phyloP scores from a whole-genome alignment of 2,113 vertebrate genomes.

The Cranoglanis bouderius region DNA sequence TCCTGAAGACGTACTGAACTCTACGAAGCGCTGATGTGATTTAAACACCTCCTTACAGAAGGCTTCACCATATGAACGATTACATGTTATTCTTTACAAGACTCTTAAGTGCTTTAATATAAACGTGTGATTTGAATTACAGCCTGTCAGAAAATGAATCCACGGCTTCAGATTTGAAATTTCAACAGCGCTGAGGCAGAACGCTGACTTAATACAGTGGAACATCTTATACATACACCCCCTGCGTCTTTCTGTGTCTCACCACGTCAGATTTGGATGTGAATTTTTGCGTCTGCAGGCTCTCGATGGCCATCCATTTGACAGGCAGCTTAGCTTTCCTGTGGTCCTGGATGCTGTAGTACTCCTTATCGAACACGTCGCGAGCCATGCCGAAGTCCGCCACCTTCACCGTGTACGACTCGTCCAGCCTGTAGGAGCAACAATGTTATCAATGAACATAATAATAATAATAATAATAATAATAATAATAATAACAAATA shows the following conservation, averaged over 20 bases:
- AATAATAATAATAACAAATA: too few relatives aligned
- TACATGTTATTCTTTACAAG: not conserved
- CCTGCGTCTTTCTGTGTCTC: constrained; percentile 55
- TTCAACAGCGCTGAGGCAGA: not conserved
- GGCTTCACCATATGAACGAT: not conserved
- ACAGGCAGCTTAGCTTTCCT: constrained; percentile 86
- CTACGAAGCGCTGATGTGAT: not conserved
- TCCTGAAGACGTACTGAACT: not conserved
- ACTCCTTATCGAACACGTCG: constrained; percentile 90
- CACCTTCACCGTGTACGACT: constrained; percentile 90
- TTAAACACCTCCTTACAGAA: not conserved
- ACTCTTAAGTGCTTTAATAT: not conserved
- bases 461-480: not conserved
- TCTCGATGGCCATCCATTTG: constrained; percentile 98
- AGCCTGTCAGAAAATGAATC: not conserved
- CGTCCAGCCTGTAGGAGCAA: constrained; percentile 81
- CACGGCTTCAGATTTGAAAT: not conserved
- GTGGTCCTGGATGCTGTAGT: constrained; percentile 87
- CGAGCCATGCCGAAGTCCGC: constrained; percentile 95
- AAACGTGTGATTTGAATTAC: not conserved
- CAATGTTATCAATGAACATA: not conserved
- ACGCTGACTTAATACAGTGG: not conserved
- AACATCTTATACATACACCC: not conserved
- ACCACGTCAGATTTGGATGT: constrained; percentile 96
- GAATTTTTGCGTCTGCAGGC: constrained; percentile 94